A percentile compares a stretch with the other conserved stretches of the same genome.
phyloP scores from a whole-genome alignment of 2,888 invertebrate genomes.

The Dryocosmus kuriphilus region DNA sequence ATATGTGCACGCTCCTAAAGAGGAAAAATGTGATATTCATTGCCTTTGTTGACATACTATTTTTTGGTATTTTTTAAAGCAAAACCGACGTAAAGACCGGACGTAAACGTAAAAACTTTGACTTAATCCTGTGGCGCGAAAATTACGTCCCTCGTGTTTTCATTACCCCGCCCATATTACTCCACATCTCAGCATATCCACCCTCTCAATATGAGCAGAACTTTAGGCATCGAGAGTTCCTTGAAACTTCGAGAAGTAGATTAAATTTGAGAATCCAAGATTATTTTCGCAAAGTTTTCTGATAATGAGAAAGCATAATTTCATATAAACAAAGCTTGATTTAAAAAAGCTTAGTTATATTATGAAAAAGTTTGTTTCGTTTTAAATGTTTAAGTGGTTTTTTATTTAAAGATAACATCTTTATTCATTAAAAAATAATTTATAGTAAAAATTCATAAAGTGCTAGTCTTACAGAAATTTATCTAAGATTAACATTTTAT shows the following conservation, averaged over 20 bases:
- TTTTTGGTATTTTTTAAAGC: constrained; percentile 54
- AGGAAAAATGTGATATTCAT: too few relatives aligned
- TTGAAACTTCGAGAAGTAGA: constrained; percentile 21
- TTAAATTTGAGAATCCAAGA: background rate
- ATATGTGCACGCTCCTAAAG: too few relatives aligned
- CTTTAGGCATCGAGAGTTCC: background rate
- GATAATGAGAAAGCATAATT: background rate
- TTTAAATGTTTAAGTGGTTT: too few relatives aligned
- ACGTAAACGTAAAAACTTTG: constrained; percentile 67
- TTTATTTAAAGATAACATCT: too few relatives aligned
- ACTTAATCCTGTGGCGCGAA: constrained; percentile 67
- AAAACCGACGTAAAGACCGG: constrained; percentile 65
- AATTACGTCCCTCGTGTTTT: constrained; percentile 68
- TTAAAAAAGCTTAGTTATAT: too few relatives aligned
- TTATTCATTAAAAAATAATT: too few relatives aligned
- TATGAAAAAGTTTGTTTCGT: too few relatives aligned
- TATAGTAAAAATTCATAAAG: too few relatives aligned
- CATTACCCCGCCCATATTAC: constrained; percentile 56
- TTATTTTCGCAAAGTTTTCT: background rate
- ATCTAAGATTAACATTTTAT: too few relatives aligned
- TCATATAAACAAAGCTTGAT: background rate
- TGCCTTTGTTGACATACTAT: constrained; percentile 54
- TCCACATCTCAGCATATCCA: constrained; percentile 11
- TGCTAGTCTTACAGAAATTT: too few relatives aligned
- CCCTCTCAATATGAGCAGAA: constrained; percentile 22